A percentile compares a stretch with the other conserved stretches of the same genome.
Conservation (phyloP, 1,140 invertebrate species). For the Macrocentrus cingulum region DNA sequence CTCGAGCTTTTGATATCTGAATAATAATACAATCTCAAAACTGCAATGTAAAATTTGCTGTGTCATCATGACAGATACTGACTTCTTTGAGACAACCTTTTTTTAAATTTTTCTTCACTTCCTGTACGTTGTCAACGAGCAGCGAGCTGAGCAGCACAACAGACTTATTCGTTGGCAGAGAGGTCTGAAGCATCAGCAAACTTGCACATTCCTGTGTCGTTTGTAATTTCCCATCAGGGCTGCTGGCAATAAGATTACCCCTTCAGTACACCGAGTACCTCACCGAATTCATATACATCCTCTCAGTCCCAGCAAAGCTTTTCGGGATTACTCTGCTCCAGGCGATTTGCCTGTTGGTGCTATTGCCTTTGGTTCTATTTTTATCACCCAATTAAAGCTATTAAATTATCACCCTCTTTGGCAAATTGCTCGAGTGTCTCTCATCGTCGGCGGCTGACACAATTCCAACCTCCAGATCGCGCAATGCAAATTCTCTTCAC, state of each 20-base stretch:
- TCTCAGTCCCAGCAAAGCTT: too few species aligned
- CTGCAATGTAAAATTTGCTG: constrained; percentile 5
- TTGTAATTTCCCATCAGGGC: not conserved
- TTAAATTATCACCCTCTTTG: not conserved
- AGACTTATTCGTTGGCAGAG: too few species aligned
- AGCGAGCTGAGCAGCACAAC: too few species aligned
- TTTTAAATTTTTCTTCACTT: not conserved
- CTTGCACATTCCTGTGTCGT: too few species aligned
- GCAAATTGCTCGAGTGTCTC: not conserved
- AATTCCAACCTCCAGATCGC: too few species aligned
- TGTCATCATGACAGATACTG: not conserved
- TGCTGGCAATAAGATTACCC: not conserved
- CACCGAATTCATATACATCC: too few species aligned
- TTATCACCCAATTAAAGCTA: constrained; percentile 10
- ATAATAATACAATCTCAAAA: constrained; percentile 1
- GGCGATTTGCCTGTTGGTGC: too few species aligned
- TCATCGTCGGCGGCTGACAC: not conserved
- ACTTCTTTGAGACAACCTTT: constrained; percentile 2
- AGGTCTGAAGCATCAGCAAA: not conserved
- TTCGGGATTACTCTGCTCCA: too few species aligned
- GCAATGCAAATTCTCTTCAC: not conserved
- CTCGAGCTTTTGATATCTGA: not conserved
- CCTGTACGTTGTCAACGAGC: not conserved
- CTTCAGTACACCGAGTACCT: too few species aligned
- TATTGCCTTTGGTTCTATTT: constrained; percentile 4